Conservation (phyloP, 2,888 invertebrate genomes). For the Rhingia rostrata region DNA sequence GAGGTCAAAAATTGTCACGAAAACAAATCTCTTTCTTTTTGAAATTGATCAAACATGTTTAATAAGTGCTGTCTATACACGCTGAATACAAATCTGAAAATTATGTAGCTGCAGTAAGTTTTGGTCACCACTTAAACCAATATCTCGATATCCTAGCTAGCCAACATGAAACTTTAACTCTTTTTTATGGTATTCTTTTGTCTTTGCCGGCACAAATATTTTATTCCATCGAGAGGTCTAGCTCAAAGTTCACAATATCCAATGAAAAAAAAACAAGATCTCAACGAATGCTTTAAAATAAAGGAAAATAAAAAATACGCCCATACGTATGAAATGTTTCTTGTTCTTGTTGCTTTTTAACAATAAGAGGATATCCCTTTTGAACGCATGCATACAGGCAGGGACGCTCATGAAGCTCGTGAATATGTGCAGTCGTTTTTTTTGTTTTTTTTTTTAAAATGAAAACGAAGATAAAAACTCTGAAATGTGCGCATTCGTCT, state of each 20-base stretch:
- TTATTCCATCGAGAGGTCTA: constrained; percentile 12
- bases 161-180: too few relatives aligned
- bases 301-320: constrained; percentile 12
- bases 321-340: constrained; percentile 25
- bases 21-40: too few relatives aligned
- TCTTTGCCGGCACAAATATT: constrained; percentile 40
- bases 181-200: neutral
- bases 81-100: too few relatives aligned
- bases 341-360: constrained; percentile 16
- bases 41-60: too few relatives aligned
- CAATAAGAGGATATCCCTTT: constrained; percentile 56
- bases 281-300: neutral
- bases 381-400: constrained; percentile 11
- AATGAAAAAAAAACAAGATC: constrained; percentile 4
- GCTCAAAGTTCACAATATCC: constrained; percentile 13
- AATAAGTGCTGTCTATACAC: too few relatives aligned
- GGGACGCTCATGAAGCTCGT: neutral
- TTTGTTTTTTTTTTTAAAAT: neutral
- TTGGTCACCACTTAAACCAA: too few relatives aligned
- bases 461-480: constrained; percentile 47
- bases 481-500: constrained; percentile 62
- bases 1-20: too few relatives aligned
- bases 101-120: too few relatives aligned
- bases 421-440: constrained; percentile 18
- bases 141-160: too few relatives aligned